These are phyloP conservation scores for Aythya baeri DNA, from an alignment of 2,113 vertebrate genomes.

Conservation along the genomic window DNA sequence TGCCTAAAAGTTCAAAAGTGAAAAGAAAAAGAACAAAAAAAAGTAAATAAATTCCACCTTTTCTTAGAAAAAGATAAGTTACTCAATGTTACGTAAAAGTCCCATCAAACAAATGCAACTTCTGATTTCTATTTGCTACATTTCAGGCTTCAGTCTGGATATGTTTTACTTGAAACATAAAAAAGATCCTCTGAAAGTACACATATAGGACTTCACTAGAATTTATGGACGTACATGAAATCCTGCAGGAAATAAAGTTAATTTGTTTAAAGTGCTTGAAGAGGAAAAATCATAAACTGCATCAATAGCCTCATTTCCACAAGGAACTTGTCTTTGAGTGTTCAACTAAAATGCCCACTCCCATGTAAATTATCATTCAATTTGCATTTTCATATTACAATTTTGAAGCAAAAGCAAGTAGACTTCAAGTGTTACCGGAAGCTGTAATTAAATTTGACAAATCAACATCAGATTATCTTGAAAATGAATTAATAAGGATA, in stretches of 20 bases:
- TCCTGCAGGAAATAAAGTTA: conserved; percentile 87
- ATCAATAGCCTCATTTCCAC: conserved; percentile 89
- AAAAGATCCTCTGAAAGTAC: conserved; percentile 40
- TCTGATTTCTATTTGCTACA: conserved; percentile 28
- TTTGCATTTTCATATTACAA: conserved; percentile 99
- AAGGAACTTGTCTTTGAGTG: conserved; percentile 92
- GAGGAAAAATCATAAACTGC: conserved; percentile 82
- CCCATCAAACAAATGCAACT: conserved; percentile 44
- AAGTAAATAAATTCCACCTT: conserved; percentile 20
- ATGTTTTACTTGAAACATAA: conserved; percentile 38
- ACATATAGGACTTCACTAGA: conserved; percentile 74
- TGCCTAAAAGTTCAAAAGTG: conserved; percentile 80
- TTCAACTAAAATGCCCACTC: conserved; percentile 97
- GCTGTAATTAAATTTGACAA: conserved; percentile 99
- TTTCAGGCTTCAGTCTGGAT: conserved; percentile 8
- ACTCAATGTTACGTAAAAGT: conserved; percentile 30
- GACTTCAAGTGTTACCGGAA: conserved; percentile 98
- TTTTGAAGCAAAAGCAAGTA: conserved; percentile 94
- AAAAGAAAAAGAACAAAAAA: conserved; percentile 4
- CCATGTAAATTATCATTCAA: conserved; percentile 92
- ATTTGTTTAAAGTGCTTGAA: conserved; percentile 88
- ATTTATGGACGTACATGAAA: conserved; percentile 79
- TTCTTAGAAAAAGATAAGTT: conserved; percentile 60
- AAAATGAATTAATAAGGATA: conserved; percentile 96
- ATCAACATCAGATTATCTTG: conserved; percentile 99